Evolutionary conservation across 2,113 vertebrate species (phyloP), one percentile per base, ranked within the genome.

Genomic region (Semicossyphus pulcher): DNA sequence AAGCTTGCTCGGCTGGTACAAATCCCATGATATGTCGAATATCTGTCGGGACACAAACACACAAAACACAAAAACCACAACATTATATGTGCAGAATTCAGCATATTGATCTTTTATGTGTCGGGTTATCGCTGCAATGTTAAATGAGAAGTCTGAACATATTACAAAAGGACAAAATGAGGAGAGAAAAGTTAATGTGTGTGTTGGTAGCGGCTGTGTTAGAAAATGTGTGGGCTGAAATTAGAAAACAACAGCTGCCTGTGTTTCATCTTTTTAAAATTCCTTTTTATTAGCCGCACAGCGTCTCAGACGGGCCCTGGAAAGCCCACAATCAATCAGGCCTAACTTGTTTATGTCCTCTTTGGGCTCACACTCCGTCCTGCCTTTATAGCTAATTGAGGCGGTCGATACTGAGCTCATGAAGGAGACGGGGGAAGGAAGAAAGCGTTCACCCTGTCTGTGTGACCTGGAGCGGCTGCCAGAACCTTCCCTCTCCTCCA

Each of bases 11-110:
- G 96, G 95, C 89, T 97, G 97, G 91, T 97, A 97, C 88, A 97
- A 92, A 93, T 98, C 97, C 97, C 97, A 98, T 53, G 97, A 97
- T 92, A 98, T 96, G 94, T 98, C 97, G 93, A 97, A 98, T 94
- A 98, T 97, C 97, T 98, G 94, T 47, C 58, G 73, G 65, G 86
- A 48, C 29, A 83, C n/a, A 60, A 69, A 66, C 14, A 75, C 1
- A 76, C 20, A 65, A 63, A 72, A 59, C 54, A 73, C 10, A 44
- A 54, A 56, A 29, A 57, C 15, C 7, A 44, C 23, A 32, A 29
- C n/a, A 53, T 48, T 42, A 44, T 39, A 45, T 10, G 10, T 4
- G 23, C 8, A 21, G 21, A 14, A 69, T 45, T 10, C 21, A 62
- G 8, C 6, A 63, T 31, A 49, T 11, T 48, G 31, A 25, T 36